These are phyloP conservation scores for Macrosoma leucophasiata DNA, from an alignment of 2,888 invertebrate genomes.

Conservation along the genomic window DNA sequence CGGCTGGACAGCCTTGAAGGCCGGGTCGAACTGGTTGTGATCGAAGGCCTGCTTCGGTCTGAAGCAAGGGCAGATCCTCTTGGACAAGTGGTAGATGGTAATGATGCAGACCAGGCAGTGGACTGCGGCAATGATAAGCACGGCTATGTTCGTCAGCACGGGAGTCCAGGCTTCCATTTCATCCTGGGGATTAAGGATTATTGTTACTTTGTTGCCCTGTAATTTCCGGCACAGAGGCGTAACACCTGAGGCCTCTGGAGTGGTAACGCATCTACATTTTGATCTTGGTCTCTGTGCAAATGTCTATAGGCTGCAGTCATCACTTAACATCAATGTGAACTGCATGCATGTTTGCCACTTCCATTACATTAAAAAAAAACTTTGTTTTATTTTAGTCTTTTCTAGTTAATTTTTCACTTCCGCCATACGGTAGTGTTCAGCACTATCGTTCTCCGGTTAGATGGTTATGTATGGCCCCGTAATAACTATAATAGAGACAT, in stretches of 20 bases:
- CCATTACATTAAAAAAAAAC: too few relatives aligned
- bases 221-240: not conserved
- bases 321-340: too few relatives aligned
- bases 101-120: slow-evolving; percentile 74
- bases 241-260: not conserved
- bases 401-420: too few relatives aligned
- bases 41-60: slow-evolving; percentile 61
- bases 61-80: slow-evolving; percentile 75
- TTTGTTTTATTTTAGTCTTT: too few relatives aligned
- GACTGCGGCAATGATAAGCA: slow-evolving; percentile 74
- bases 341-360: too few relatives aligned
- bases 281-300: too few relatives aligned
- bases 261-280: slow-evolving; percentile 1
- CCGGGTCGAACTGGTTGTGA: slow-evolving; percentile 70
- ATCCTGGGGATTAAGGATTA: slow-evolving; percentile 41
- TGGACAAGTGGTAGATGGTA: slow-evolving; percentile 71
- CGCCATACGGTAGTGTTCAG: too few relatives aligned
- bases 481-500: too few relatives aligned
- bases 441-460: too few relatives aligned
- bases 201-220: not conserved
- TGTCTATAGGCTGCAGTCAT: too few relatives aligned
- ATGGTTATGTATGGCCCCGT: too few relatives aligned
- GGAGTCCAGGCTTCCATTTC: slow-evolving; percentile 76
- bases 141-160: slow-evolving; percentile 77
- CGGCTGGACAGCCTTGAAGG: slow-evolving; percentile 45